These are phyloP conservation scores for Reticulitermes lucifugus DNA, from an alignment of 2,888 invertebrate species.

Conservation along the genomic window DNA sequence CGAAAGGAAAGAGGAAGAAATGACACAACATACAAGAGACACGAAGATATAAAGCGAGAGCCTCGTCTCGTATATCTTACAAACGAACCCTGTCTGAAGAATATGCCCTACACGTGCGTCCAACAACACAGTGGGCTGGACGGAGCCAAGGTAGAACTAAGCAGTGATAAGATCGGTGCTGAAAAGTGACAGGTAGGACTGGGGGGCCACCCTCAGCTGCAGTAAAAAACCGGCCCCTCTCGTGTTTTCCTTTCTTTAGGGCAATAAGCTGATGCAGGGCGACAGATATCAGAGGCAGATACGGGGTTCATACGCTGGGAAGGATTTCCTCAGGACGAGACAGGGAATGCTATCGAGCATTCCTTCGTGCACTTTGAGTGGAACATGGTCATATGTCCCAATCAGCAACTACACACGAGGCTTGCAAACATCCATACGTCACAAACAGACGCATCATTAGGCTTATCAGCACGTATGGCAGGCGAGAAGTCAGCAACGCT, in stretches of 20 bases:
- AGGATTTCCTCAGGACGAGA: background rate
- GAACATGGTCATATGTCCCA: too few relatives aligned
- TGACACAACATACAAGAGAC: too few relatives aligned
- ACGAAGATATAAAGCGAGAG: too few relatives aligned
- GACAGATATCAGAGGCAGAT: conserved; percentile 43
- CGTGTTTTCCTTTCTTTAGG: conserved; percentile 3
- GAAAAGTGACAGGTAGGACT: conserved; percentile 52
- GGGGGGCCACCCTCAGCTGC: conserved; percentile 44
- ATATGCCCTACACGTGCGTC: background rate
- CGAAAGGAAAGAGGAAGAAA: too few relatives aligned
- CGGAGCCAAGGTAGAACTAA: background rate
- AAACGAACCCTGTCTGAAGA: background rate
- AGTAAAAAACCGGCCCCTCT: conserved; percentile 30
- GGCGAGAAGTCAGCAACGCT: too few relatives aligned
- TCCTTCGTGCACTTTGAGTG: background rate
- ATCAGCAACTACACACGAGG: too few relatives aligned
- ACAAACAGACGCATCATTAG: too few relatives aligned
- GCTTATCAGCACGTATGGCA: too few relatives aligned
- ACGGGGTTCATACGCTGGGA: background rate
- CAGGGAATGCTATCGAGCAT: conserved; percentile 14
- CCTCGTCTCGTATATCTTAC: too few relatives aligned
- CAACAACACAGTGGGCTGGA: background rate
- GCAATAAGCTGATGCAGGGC: conserved; percentile 13
- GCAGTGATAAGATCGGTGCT: conserved; percentile 52
- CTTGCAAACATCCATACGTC: too few relatives aligned